Base-by-base conservation (phyloP, 2,797 vertebrate species). In the Pteropus rufus region DNA sequence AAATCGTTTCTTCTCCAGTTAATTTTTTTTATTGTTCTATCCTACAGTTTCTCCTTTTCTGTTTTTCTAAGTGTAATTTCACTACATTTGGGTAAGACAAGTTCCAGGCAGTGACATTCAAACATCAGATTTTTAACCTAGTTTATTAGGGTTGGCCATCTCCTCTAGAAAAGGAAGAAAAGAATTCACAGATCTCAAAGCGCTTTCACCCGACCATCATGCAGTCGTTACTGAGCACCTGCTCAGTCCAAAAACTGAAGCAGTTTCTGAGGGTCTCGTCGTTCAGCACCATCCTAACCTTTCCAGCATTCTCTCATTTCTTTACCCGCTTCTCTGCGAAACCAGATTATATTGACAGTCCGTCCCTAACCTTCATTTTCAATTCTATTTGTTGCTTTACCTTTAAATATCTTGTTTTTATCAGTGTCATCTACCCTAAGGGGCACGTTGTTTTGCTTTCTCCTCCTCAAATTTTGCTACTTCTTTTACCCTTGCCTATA, bases 31-130 rank as follows among this genome's bases (percentile, higher is more conserved):
- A 31, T 54, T 81, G 29, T 76, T 34, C 23, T 91, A 31, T 54
- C 46, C 64, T 49, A 5, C 9, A 85, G 0, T 87, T 91, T 77
- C 31, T 70, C 11, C 31, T 46, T 70, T 94, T 70, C 82, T 82
- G 34, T 91, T 96, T 95, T 92, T 84, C 16, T 62, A 44, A 88
- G 56, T 87, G 46, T 91, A 69, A 65, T 92, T 36, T 93, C 72
- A 90, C 18, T 52, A n/a, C 21, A 69, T 5, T 92, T 90, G 46
- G 19, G 24, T 72, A 88, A 94, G 90, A 94, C 49, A 81, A 56
- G 18, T 81, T 85, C 6, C 31, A 77, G 62, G 56, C 62, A 73
- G 5, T 81, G 21, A 5, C 15, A 29, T 41, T 86, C 31, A 73
- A 58, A 80, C 34, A 49, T 60, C 11, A 86, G 67, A 21, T 19